phyloP scores from a whole-genome alignment of 1,140 invertebrate species.

The Pseudomyrmex concolor region DNA sequence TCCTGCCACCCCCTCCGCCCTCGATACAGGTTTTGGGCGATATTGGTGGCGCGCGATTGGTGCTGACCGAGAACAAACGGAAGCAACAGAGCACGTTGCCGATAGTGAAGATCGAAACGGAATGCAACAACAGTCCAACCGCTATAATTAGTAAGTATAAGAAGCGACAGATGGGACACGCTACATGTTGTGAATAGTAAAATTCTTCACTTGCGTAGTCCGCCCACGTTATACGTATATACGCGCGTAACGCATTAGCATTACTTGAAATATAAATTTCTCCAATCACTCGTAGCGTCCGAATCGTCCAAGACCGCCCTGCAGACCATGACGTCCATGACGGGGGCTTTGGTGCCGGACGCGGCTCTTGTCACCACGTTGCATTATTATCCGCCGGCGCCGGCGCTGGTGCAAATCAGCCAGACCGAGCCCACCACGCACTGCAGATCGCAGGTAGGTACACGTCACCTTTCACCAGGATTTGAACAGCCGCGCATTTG shows the following conservation, averaged over 20 bases:
- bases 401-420: constrained; percentile 84
- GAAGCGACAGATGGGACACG: too few relatives aligned
- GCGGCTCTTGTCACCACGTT: constrained; percentile 80
- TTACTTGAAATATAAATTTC: not conserved
- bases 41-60: constrained; percentile 84
- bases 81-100: constrained; percentile 88
- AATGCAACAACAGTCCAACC: constrained; percentile 82
- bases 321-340: constrained; percentile 85
- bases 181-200: too few relatives aligned
- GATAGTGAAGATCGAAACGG: constrained; percentile 89
- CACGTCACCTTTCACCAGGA: constrained; percentile 31
- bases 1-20: constrained; percentile 87
- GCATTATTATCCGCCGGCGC: constrained; percentile 82
- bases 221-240: too few relatives aligned
- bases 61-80: constrained; percentile 85
- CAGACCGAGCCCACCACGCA: constrained; percentile 81
- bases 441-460: constrained; percentile 81
- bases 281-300: constrained; percentile 75
- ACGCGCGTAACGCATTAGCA: too few relatives aligned
- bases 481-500: constrained; percentile 14
- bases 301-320: constrained; percentile 86
- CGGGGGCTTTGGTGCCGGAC: constrained; percentile 83
- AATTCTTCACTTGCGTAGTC: too few relatives aligned
- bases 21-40: constrained; percentile 87
- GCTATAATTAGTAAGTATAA: constrained; percentile 80